Conservation (phyloP, 2,113 vertebrate genomes). For the Lates calcarifer region DNA sequence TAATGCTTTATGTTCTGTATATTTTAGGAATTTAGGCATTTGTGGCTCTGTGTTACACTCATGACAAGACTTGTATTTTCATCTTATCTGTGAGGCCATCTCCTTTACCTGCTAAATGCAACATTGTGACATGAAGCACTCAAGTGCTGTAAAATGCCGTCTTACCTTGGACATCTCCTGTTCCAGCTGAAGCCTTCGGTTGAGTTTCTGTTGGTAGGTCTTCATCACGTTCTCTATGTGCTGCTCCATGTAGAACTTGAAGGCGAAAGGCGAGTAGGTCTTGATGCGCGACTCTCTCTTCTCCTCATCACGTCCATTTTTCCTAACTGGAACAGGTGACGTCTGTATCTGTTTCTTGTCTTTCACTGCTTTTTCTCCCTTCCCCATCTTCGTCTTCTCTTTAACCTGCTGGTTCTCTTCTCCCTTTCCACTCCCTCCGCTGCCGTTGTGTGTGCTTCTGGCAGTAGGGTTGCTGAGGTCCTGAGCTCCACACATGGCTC, state of each 20-base stretch:
- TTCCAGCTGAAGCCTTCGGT: constrained; percentile 94
- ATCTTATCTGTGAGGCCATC: too few species aligned
- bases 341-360: constrained; percentile 99
- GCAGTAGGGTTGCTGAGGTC: constrained; percentile 57
- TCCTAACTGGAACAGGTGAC: constrained; percentile 93
- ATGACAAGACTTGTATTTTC: too few species aligned
- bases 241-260: constrained; percentile 99
- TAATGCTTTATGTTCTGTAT: too few species aligned
- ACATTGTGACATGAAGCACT: background rate
- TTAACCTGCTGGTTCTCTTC: constrained; percentile 79
- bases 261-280: constrained; percentile 97
- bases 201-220: constrained; percentile 97
- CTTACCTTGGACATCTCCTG: constrained; percentile 98
- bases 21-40: too few species aligned
- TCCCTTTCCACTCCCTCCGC: constrained; percentile 72
- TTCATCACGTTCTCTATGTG: constrained; percentile 98
- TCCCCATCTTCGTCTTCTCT: constrained; percentile 88
- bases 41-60: too few species aligned
- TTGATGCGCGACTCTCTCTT: constrained; percentile 98
- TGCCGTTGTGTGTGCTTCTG: constrained; percentile 62
- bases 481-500: constrained; percentile 65
- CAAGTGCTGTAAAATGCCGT: background rate
- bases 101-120: too few species aligned
- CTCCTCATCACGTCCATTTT: constrained; percentile 93
- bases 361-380: constrained; percentile 88